Conservation (phyloP, 2,797 vertebrate species). For the Lophius americanus region DNA sequence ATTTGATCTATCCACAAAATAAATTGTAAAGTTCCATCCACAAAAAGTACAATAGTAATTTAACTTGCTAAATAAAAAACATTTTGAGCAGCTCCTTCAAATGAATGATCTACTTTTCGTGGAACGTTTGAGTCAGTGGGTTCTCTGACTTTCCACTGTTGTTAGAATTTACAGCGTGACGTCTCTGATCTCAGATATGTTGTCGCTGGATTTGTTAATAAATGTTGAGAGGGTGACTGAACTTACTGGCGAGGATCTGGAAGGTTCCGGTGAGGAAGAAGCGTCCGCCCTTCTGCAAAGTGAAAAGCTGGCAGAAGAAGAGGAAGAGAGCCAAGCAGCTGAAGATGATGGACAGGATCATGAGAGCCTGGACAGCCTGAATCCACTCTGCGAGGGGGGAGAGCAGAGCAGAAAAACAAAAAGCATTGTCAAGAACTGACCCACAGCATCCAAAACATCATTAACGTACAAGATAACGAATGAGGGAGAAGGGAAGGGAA, state of each 20-base stretch:
- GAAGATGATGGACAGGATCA: constrained; percentile 98
- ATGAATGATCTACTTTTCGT: too few relatives aligned
- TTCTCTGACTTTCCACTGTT: too few relatives aligned
- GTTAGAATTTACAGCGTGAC: too few relatives aligned
- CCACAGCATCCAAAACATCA: constrained; percentile 13
- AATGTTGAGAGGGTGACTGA: background rate
- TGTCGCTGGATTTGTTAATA: background rate
- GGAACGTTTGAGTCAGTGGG: too few relatives aligned
- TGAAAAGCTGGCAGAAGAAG: constrained; percentile 99
- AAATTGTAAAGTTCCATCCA: too few relatives aligned
- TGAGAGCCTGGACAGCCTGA: constrained; percentile 95
- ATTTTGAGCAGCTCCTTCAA: too few relatives aligned
- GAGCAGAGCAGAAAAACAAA: background rate
- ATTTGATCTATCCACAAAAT: too few relatives aligned
- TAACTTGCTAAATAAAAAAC: too few relatives aligned
- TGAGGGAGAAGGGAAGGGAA: background rate
- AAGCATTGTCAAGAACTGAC: constrained; percentile 29
- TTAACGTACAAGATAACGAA: constrained; percentile 23
- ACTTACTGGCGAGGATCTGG: constrained; percentile 95
- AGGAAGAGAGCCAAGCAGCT: constrained; percentile 92
- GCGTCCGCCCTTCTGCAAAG: constrained; percentile 94
- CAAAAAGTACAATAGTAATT: too few relatives aligned
- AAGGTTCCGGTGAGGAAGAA: constrained; percentile 97
- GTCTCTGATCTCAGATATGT: background rate
- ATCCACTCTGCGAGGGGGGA: constrained; percentile 89